Percentiles rank a stretch among this genome's conserved stretches.
phyloP scores from a whole-genome alignment of 2,113 vertebrate genomes.

The Fregata magnificens region DNA sequence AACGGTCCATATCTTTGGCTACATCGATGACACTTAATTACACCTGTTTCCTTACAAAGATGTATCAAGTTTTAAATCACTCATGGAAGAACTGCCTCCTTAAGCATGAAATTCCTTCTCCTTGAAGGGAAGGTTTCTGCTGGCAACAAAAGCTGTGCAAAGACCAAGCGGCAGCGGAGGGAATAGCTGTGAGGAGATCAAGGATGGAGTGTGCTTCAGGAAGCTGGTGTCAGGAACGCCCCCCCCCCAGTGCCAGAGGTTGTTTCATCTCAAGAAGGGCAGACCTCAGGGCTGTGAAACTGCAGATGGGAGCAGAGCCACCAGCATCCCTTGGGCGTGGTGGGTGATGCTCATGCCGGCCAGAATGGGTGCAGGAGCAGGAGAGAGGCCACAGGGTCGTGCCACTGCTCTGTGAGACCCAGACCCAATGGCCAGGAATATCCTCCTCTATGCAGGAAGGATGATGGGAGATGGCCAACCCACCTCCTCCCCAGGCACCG shows the following conservation, averaged over 20 bases:
- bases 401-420: neutral
- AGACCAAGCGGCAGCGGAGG: neutral
- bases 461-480: neutral
- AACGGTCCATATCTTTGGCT: constrained; percentile 50
- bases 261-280: neutral
- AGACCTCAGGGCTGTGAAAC: neutral
- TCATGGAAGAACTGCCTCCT: neutral
- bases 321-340: neutral
- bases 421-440: neutral
- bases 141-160: neutral
- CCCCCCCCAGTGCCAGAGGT: neutral
- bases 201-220: accelerated
- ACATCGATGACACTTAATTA: constrained; percentile 40
- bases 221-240: neutral
- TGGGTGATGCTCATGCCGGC: neutral
- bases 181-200: neutral
- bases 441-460: neutral
- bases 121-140: neutral
- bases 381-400: neutral
- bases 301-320: neutral
- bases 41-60: constrained; percentile 49
- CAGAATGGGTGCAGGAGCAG: neutral
- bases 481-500: neutral
- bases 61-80: constrained; percentile 48
- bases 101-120: neutral